Evolutionary conservation across 2,888 invertebrate genomes (phyloP), one percentile per base, ranked within the genome.

Genomic region (Argyra leucocephala): DNA sequence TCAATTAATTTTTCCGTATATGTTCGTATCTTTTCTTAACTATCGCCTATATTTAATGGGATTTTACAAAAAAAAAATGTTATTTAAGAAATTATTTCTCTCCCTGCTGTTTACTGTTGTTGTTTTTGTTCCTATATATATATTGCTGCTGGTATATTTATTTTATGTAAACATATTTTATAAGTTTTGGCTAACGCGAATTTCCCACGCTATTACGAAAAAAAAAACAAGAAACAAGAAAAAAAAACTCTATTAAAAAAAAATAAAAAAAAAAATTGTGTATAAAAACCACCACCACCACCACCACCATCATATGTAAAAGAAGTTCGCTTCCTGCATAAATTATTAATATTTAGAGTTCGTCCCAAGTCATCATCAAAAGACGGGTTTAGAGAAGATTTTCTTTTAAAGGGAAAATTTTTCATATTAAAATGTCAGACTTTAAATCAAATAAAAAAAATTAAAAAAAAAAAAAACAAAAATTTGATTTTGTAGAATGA

Each of bases 321-420:
- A 68, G 68, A 66, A 68, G 64, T 68, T 66, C 66, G 66, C 68
- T 68, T 66, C 68, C 65, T 68, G 68, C 66, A 68, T 67, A 67
- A 68, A 68, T 68, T 67, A 64, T 66, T 18, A 48, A 31, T 7
- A 5, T 31, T 31, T 31, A 7, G n/a, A n/a, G n/a, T n/a, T n/a
- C n/a, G n/a, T n/a, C n/a, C n/a, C n/a, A n/a, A n/a, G n/a, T n/a
- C n/a, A n/a, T n/a, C n/a, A n/a, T n/a, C n/a, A n/a, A n/a, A n/a
- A n/a, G n/a, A n/a, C n/a, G n/a, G n/a, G n/a, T n/a, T n/a, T n/a
- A n/a, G n/a, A n/a, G n/a, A n/a, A n/a, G n/a, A n/a, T n/a, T n/a
- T n/a, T n/a, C n/a, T n/a, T n/a, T n/a, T n/a, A n/a, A n/a, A n/a
- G n/a, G n/a, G n/a, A n/a, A n/a, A n/a, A n/a, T n/a, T n/a, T n/a